These are phyloP conservation scores for Bolinopsis microptera DNA, from an alignment of 37 sponge, comb jelly and placozoan genomes.

Conservation along the genomic window DNA sequence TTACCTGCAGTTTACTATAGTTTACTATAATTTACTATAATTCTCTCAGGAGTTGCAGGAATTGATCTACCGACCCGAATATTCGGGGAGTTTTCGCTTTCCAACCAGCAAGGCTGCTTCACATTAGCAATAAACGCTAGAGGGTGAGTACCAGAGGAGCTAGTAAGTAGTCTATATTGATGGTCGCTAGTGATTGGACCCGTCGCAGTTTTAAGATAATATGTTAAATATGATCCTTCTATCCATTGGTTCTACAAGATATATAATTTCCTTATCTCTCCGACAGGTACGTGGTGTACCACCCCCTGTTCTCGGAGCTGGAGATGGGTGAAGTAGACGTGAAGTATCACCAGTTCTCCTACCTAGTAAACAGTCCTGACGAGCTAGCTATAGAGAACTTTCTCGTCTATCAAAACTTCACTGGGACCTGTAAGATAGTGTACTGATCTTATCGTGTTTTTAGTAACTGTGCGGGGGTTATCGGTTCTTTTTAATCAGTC, in stretches of 20 bases:
- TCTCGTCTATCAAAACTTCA: constrained; percentile 3
- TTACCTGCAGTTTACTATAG: too few species aligned
- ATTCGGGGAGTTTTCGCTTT: constrained; percentile 21
- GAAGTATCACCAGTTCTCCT: constrained; percentile 37
- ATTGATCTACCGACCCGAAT: neutral
- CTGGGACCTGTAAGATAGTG: neutral
- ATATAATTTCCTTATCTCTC: too few species aligned
- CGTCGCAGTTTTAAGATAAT: too few species aligned
- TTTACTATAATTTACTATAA: too few species aligned
- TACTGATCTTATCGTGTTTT: too few species aligned
- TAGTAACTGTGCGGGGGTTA: too few species aligned
- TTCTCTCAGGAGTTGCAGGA: constrained; percentile 8
- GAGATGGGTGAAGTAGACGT: constrained; percentile 2
- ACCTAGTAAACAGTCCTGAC: neutral
- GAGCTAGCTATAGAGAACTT: neutral
- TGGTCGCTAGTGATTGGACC: neutral
- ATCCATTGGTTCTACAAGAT: too few species aligned
- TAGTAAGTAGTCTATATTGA: neutral
- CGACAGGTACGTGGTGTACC: constrained; percentile 14
- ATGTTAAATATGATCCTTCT: too few species aligned
- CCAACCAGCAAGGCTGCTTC: constrained; percentile 9
- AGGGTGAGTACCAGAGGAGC: too few species aligned
- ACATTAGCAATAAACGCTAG: constrained; percentile 3
- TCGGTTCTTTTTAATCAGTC: too few species aligned
- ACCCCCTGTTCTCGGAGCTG: constrained; percentile 5